phyloP scores from a whole-genome alignment of 2,797 vertebrate genomes.

The Cuculus canorus region DNA sequence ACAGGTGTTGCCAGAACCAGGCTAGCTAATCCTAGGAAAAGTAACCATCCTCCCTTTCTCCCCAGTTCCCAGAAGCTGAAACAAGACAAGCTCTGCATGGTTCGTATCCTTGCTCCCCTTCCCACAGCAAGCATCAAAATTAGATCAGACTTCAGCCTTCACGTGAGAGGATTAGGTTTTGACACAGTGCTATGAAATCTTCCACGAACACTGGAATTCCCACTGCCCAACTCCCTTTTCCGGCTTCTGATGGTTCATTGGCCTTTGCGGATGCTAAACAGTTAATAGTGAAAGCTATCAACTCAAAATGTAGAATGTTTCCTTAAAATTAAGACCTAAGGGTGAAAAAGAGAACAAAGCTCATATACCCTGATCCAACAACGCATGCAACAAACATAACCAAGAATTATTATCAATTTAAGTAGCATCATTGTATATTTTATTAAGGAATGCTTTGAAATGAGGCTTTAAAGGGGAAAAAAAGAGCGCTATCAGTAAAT shows the following conservation, averaged over 20 bases:
- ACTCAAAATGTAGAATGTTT: neutral
- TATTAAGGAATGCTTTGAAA: neutral
- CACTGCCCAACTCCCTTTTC: neutral
- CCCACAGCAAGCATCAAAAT: fast-evolving
- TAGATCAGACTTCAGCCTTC: neutral
- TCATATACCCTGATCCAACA: neutral
- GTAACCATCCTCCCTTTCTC: neutral
- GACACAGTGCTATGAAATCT: neutral
- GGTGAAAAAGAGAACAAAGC: neutral
- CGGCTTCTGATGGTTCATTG: neutral
- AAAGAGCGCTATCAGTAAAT: neutral
- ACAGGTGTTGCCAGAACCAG: neutral
- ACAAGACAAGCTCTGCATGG: neutral
- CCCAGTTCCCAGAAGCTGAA: neutral
- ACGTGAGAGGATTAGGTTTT: neutral
- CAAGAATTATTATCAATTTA: neutral
- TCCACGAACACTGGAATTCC: neutral
- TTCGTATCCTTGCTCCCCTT: neutral
- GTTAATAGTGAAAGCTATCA: neutral
- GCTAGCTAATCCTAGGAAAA: neutral
- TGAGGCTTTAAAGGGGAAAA: neutral
- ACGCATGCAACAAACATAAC: neutral
- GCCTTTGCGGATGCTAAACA: neutral
- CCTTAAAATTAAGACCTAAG: neutral
- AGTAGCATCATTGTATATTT: neutral